Evolutionary conservation across 2,113 vertebrate genomes (phyloP).

Genomic region (Siphamia tubifer): DNA sequence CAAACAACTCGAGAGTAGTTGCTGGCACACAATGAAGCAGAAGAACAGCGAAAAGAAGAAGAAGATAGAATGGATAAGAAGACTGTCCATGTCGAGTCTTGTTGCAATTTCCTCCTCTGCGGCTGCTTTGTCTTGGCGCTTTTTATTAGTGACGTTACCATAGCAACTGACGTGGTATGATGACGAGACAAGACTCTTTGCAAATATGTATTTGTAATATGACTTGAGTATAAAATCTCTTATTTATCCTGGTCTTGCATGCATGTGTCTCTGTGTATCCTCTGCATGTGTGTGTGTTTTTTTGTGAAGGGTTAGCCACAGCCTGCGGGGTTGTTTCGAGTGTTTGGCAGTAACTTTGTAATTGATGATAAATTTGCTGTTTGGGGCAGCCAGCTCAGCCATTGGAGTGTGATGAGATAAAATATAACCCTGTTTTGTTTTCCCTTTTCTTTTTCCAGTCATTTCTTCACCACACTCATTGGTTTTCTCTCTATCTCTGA

Average conservation of each 20-base stretch:
- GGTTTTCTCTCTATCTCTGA: background rate
- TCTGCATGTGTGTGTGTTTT: constrained; percentile 10
- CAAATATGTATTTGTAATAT: background rate
- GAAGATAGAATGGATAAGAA: too few relatives aligned
- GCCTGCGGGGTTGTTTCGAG: background rate
- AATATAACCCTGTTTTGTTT: constrained; percentile 18
- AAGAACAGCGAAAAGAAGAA: too few relatives aligned
- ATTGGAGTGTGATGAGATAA: constrained; percentile 33
- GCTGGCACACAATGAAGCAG: too few relatives aligned
- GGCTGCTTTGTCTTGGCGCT: too few relatives aligned
- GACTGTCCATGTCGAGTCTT: too few relatives aligned
- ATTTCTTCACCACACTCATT: constrained; percentile 19
- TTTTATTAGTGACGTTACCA: too few relatives aligned
- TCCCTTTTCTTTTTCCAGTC: background rate
- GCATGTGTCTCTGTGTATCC: background rate
- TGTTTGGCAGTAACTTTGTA: constrained; percentile 23
- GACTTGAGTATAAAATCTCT: too few relatives aligned
- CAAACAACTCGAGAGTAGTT: too few relatives aligned
- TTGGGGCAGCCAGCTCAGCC: background rate
- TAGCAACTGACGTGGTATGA: too few relatives aligned
- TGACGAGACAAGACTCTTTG: too few relatives aligned
- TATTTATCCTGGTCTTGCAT: too few relatives aligned
- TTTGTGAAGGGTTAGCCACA: background rate
- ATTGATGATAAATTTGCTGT: constrained; percentile 35
- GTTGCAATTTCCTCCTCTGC: too few relatives aligned